Evolutionary conservation across 37 sponge, comb jelly and placozoan genomes (phyloP), one percentile per base, ranked within the genome.

Genomic region (Bolinopsis microptera): DNA sequence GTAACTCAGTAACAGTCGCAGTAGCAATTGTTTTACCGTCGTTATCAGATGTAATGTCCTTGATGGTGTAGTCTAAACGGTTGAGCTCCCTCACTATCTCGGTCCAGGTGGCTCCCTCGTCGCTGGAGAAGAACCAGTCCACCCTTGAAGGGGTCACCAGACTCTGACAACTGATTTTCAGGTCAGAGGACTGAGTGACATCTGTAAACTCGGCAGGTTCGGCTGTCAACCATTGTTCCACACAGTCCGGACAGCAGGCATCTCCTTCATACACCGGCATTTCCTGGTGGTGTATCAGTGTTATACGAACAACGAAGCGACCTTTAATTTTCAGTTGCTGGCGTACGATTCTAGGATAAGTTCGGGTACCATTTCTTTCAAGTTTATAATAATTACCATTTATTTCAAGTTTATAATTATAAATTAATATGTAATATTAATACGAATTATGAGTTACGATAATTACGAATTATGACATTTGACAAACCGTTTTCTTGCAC

Each of bases 191-290:
- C 36, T 35, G 80, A 36, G 80, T 34, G 5, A 77, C 80, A 77
- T 77, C 80, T 8, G 21, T 13, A 18, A 35, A 34, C 37, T 77
- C 80, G 2, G 80, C 35, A 35, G 80, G 80, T 2, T 77, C 80
- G 33, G 80, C 80, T 16, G 21, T 2, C 36, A 77, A 1, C 80
- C 80, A 77, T 34, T 77, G 35, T 18, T 77, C 80, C 35, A 77
- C 80, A 18, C 80, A 77, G 34, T 18, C 33, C 21, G 80, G 35
- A 77, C 80, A 77, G 80, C 80, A 77, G 16, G 80, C 80, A 1
- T 34, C 80, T 32, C 33, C 80, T 34, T 32, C 35, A 27, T 35
- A 27, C 13, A 77, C 27, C 0, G 33, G 5, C 61, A 18, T 5
- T 48, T 48, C 61, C 61, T 48, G 61, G 5, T 18, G 9, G 61